These are phyloP conservation scores for Ceratosolen solmsi DNA, from an alignment of 1,140 invertebrate species.

Conservation along the genomic window DNA sequence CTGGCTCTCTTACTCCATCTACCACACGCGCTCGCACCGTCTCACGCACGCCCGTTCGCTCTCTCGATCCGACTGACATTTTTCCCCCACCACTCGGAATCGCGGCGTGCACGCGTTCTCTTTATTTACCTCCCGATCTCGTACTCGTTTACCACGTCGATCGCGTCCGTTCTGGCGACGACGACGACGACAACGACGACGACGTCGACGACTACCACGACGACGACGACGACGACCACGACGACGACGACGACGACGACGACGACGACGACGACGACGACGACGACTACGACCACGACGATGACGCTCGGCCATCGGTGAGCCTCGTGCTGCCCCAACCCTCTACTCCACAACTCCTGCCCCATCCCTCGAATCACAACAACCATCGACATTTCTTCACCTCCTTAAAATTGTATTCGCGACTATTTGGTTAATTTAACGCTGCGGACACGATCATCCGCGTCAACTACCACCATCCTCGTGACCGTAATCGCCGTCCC, in stretches of 20 bases:
- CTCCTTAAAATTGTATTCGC: too few relatives aligned
- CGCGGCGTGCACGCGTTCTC: conserved; percentile 63
- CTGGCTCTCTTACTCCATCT: conserved; percentile 54
- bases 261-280: neutral
- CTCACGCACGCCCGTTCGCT: conserved; percentile 60
- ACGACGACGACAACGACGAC: neutral
- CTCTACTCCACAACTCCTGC: neutral
- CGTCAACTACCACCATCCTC: conserved; percentile 20
- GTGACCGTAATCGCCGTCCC: neutral
- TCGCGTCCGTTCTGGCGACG: conserved; percentile 39
- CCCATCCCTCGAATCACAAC: too few relatives aligned
- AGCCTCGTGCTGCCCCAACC: neutral
- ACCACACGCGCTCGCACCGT: conserved; percentile 59
- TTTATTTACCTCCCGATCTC: conserved; percentile 66
- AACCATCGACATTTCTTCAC: neutral
- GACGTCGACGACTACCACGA: conserved; percentile 9
- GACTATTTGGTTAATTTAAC: neutral
- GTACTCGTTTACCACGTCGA: conserved; percentile 53
- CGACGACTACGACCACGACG: neutral
- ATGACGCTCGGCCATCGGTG: conserved; percentile 6
- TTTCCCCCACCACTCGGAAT: conserved; percentile 53
- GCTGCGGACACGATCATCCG: conserved; percentile 3
- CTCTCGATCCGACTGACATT: conserved; percentile 52
- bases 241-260: conserved; percentile 19
- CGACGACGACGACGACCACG: neutral